These are phyloP conservation scores for Porphyrio hochstetteri DNA, from an alignment of 2,113 vertebrate species.

Conservation along the genomic window DNA sequence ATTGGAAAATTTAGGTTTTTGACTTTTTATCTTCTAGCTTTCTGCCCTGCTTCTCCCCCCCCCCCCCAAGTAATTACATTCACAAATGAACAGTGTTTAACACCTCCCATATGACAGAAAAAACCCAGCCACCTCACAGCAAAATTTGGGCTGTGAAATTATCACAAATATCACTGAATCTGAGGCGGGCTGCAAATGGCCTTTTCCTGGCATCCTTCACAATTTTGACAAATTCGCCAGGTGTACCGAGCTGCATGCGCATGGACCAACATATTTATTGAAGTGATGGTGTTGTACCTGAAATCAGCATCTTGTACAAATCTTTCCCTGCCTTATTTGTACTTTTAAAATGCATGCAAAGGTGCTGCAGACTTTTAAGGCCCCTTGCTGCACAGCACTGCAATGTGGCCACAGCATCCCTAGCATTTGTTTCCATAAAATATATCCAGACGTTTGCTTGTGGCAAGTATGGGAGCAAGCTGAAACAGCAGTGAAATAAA, in stretches of 20 bases:
- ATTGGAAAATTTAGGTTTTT: background rate
- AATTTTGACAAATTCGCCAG: background rate
- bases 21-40: background rate
- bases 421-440: background rate
- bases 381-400: fast-evolving
- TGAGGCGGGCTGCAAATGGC: background rate
- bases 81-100: background rate
- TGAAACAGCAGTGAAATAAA: constrained; percentile 27
- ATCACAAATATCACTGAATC: background rate
- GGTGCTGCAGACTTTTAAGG: background rate
- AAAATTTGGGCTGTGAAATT: background rate
- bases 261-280: background rate
- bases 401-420: no score
- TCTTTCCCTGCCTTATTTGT: background rate
- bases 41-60: background rate
- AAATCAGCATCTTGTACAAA: background rate
- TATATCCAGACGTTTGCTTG: background rate
- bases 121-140: background rate
- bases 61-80: background rate
- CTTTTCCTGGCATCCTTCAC: background rate
- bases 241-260: background rate
- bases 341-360: background rate
- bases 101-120: background rate
- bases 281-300: background rate
- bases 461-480: background rate